Conservation (phyloP, 1,140 invertebrate genomes). For the Kradibia gibbosae region DNA sequence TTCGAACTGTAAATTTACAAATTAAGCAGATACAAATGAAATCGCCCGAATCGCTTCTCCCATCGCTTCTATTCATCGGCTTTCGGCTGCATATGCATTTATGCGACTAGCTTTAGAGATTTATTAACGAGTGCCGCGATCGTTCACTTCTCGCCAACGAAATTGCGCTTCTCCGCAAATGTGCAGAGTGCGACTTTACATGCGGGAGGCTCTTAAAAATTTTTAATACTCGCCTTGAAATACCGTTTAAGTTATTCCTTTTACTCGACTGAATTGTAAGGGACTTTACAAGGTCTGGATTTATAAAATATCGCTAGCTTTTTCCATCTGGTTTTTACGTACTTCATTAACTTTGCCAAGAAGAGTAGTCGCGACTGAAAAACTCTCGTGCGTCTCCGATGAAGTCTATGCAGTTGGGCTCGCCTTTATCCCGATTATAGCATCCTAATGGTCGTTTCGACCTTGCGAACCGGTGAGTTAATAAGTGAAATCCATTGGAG, state of each 20-base stretch:
- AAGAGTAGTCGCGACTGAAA: neutral
- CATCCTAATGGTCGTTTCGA: neutral
- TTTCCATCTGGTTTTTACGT: neutral
- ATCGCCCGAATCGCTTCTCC: slow-evolving; percentile 28
- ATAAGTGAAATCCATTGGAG: neutral
- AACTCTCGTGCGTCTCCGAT: neutral
- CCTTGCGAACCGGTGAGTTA: neutral
- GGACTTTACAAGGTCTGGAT: neutral
- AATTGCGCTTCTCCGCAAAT: slow-evolving; percentile 27
- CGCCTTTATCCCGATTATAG: neutral
- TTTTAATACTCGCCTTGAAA: neutral
- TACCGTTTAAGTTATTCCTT: neutral
- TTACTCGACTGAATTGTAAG: neutral
- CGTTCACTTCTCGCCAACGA: neutral
- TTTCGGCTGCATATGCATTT: neutral
- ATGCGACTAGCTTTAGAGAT: neutral
- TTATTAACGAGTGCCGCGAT: neutral
- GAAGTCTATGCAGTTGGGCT: neutral
- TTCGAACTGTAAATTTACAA: slow-evolving; percentile 26
- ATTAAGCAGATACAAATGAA: slow-evolving; percentile 47
- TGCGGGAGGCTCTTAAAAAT: slow-evolving; percentile 3
- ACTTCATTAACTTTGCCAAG: neutral
- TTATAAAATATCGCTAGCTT: neutral
- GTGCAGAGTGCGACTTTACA: neutral
- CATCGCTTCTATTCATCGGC: neutral